These are phyloP conservation scores for Trachurus trachurus DNA, from an alignment of 2,797 vertebrate species.

Conservation along the genomic window DNA sequence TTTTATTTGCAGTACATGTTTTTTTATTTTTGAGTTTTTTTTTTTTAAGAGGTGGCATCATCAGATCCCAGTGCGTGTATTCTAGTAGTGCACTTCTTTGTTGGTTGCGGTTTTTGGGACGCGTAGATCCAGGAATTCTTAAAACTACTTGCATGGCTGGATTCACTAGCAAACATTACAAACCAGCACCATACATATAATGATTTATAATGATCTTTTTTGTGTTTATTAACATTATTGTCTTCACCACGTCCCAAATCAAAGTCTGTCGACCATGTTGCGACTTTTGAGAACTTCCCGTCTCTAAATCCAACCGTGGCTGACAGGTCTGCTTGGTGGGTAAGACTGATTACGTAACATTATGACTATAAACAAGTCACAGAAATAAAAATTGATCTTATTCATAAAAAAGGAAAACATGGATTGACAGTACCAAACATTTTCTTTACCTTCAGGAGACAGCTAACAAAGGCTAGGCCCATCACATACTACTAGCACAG, in stretches of 20 bases:
- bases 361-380: slow-evolving; percentile 81
- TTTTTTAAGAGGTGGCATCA: slow-evolving; percentile 82
- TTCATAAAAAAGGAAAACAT: slow-evolving; percentile 87
- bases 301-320: slow-evolving; percentile 37
- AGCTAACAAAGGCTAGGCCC: slow-evolving; percentile 89
- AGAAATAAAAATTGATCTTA: slow-evolving; percentile 84
- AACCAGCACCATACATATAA: slow-evolving; percentile 86
- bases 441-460: slow-evolving; percentile 92
- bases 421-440: slow-evolving; percentile 92
- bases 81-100: slow-evolving; percentile 90
- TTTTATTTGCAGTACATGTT: slow-evolving; percentile 89
- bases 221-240: slow-evolving; percentile 78
- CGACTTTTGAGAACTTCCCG: slow-evolving; percentile 34
- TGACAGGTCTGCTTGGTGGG: slow-evolving; percentile 48
- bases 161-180: slow-evolving; percentile 87
- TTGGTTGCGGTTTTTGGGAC: slow-evolving; percentile 71
- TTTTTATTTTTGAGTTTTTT: slow-evolving; percentile 52
- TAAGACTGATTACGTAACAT: slow-evolving; percentile 78
- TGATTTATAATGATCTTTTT: slow-evolving; percentile 73
- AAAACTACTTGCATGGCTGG: slow-evolving; percentile 85
- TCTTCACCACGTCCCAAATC: slow-evolving; percentile 63
- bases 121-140: slow-evolving; percentile 82
- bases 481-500: slow-evolving; percentile 90
- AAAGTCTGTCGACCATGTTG: slow-evolving; percentile 55
- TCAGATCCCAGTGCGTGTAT: slow-evolving; percentile 91